Conservation (phyloP, 2,888 invertebrate species). For the Tridacna crocea region DNA sequence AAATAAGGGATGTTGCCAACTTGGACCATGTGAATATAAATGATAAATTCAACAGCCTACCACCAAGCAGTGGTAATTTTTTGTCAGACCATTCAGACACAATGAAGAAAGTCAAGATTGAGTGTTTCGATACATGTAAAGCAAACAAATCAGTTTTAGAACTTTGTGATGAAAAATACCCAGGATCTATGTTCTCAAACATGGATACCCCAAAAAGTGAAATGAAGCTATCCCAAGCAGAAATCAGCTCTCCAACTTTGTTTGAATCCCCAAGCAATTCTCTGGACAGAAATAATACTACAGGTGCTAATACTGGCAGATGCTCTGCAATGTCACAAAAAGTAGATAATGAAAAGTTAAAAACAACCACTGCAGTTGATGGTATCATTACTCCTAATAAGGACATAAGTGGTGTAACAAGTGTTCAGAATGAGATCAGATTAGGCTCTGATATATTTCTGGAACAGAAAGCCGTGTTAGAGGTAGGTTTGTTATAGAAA, state of each 20-base stretch:
- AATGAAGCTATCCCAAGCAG: neutral
- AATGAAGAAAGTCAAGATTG: neutral
- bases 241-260: slow-evolving; percentile 41
- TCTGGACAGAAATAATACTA: neutral
- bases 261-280: slow-evolving; percentile 47
- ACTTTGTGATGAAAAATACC: neutral
- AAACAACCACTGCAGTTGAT: neutral
- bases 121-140: neutral
- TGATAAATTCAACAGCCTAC: neutral
- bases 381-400: neutral
- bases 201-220: neutral
- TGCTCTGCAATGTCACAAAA: neutral
- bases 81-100: neutral
- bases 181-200: neutral
- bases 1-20: neutral
- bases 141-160: neutral
- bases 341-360: neutral
- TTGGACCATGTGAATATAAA: neutral
- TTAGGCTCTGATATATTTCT: neutral
- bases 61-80: neutral
- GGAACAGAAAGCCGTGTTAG: neutral
- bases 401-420: neutral
- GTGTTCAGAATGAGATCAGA: neutral
- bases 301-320: neutral
- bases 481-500: neutral